Evolutionary conservation across 2,888 invertebrate genomes (phyloP).

Genomic region (Nineta flava): DNA sequence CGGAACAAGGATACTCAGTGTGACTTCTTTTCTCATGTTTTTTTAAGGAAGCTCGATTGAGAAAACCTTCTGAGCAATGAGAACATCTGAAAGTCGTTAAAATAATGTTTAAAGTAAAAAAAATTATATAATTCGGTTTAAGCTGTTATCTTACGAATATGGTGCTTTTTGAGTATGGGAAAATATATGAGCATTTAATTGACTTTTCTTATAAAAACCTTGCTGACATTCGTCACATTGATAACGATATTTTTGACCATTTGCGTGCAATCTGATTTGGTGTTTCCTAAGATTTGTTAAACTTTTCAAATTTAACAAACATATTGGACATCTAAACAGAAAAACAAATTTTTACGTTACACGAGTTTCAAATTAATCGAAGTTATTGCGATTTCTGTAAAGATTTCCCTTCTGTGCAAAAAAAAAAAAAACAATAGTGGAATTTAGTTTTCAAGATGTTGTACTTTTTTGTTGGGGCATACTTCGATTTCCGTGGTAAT

Average conservation of each 20-base stretch:
- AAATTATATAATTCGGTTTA: too few species aligned
- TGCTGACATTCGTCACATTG: not conserved
- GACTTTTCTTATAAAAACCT: slow-evolving; percentile 1
- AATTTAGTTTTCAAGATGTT: too few species aligned
- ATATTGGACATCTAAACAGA: not conserved
- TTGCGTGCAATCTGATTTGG: slow-evolving; percentile 7
- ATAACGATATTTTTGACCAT: not conserved
- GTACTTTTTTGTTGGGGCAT: too few species aligned
- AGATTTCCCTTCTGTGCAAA: too few species aligned
- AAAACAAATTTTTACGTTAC: too few species aligned
- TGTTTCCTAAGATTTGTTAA: not conserved
- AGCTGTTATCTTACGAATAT: not conserved
- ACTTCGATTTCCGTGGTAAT: too few species aligned
- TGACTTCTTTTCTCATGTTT: not conserved
- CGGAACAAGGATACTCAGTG: not conserved
- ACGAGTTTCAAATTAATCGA: too few species aligned
- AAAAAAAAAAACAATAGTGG: too few species aligned
- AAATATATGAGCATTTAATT: not conserved
- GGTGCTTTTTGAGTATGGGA: not conserved
- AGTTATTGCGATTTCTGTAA: not conserved
- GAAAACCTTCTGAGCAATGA: not conserved
- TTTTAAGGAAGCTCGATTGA: not conserved
- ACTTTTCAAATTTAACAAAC: not conserved
- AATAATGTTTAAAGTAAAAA: too few species aligned
- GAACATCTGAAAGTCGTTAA: not conserved